Evolutionary conservation across 2,797 vertebrate genomes (phyloP), one percentile per base, ranked within the genome.

Genomic region (Arvicola amphibius): DNA sequence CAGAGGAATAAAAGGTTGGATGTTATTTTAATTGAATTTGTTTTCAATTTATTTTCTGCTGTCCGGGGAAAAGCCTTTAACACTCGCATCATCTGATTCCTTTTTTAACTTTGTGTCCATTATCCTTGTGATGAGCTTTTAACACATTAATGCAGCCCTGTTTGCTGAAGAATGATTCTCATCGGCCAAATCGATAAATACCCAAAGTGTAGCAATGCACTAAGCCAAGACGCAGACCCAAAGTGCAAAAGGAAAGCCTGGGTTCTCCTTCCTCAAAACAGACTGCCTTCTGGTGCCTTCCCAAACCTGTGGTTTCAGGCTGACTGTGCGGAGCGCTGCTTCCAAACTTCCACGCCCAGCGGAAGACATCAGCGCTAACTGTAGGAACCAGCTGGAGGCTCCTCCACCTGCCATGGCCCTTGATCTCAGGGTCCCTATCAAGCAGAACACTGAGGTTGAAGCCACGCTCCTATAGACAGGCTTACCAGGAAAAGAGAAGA

Each of bases 11-110:
- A 98, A 98, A 98, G 97, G 98, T 97, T 98, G 97, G 98, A 98
- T 98, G 98, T 98, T 98, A 98, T 98, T 98, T 98, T 99, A 99
- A 98, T 98, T 98, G 98, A 98, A 98, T 98, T 98, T 98, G 98
- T 98, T 99, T 98, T 98, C 98, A 98, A 98, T 98, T 98, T 98
- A 97, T 98, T 98, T 98, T 97, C 97, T 96, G 97, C 96, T 98
- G 97, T 98, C 98, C 98, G 59, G 98, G 98, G 98, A 97, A 96
- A 98, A 98, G 94, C 96, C 98, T 98, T 98, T 98, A 97, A 97
- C 97, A 97, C 29, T 13, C 95, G 93, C 97, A 98, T 94, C 98
- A 96, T 98, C 98, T 98, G 98, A 98, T 98, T 98, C 98, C 97
- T 97, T 98, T 98, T 88, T 76, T 61, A 71, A 98, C 98, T 98